Conservation (phyloP, 2,888 invertebrate species). For the Rhopalosiphum nymphaeae region DNA sequence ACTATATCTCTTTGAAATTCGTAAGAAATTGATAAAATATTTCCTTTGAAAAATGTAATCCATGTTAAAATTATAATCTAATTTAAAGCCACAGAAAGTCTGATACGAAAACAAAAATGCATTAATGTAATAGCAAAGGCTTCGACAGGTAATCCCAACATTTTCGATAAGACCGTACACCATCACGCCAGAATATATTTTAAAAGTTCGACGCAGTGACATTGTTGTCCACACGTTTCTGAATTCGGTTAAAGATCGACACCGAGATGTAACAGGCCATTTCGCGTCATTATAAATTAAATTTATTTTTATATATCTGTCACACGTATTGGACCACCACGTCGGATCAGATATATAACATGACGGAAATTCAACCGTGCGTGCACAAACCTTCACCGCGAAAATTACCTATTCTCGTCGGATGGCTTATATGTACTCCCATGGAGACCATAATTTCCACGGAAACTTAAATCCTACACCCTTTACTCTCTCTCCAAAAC, state of each 20-base stretch:
- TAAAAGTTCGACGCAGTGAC: background rate
- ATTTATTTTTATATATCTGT: slow-evolving; percentile 34
- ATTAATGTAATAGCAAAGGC: background rate
- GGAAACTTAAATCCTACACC: background rate
- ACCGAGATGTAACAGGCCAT: background rate
- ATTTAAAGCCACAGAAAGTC: background rate
- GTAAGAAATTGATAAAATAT: background rate
- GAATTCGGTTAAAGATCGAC: background rate
- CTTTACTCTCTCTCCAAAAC: background rate
- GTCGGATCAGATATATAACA: slow-evolving; percentile 22
- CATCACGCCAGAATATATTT: background rate
- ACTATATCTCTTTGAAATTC: background rate
- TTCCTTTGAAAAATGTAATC: background rate
- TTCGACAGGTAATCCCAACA: background rate
- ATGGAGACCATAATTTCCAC: background rate
- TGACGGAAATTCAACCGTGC: slow-evolving; percentile 20
- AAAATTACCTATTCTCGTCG: slow-evolving; percentile 46
- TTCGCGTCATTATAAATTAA: background rate
- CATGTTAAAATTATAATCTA: background rate
- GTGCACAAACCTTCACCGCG: slow-evolving; percentile 36
- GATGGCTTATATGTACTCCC: background rate
- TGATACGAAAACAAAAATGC: background rate
- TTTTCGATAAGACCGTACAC: background rate
- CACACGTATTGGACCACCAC: background rate
- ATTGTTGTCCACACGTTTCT: background rate